Evolutionary conservation across 2,888 invertebrate genomes (phyloP).

Genomic region (Drosophila meridionalis): DNA sequence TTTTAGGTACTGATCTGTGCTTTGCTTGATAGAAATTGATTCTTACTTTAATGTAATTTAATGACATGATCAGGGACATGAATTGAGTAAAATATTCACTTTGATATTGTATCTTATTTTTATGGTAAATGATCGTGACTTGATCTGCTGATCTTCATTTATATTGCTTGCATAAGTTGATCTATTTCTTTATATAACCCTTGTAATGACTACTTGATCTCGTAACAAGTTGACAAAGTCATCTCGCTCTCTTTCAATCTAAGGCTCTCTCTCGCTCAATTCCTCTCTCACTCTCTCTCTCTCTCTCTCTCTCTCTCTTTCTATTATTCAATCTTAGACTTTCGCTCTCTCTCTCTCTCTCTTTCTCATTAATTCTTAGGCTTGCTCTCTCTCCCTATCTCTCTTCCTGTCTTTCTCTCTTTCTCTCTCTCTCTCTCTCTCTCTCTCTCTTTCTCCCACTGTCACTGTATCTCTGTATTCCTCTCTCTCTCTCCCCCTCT

Average conservation of each 20-base stretch:
- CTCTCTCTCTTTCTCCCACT: too few relatives aligned
- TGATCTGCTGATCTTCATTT: background rate
- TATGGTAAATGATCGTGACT: background rate
- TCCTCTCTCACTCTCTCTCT: too few relatives aligned
- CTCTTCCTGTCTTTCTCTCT: too few relatives aligned
- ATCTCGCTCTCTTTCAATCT: background rate
- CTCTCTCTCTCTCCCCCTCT: background rate
- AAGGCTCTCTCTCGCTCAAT: too few relatives aligned
- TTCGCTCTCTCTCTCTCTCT: background rate
- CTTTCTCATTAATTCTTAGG: too few relatives aligned
- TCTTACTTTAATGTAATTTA: background rate
- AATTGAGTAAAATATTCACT: background rate
- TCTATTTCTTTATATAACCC: background rate
- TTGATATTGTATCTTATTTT: accelerated
- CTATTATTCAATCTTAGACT: too few relatives aligned
- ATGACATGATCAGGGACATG: too few relatives aligned
- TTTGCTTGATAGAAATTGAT: background rate
- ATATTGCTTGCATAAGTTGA: background rate
- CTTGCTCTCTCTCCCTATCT: too few relatives aligned
- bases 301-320: too few relatives aligned
- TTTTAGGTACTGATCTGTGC: background rate
- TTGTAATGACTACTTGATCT: background rate
- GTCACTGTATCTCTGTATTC: too few relatives aligned
- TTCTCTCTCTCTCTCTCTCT: too few relatives aligned
- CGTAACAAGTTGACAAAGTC: background rate